Evolutionary conservation across 2,797 vertebrate species (phyloP).

Genomic region (Mycteria americana): DNA sequence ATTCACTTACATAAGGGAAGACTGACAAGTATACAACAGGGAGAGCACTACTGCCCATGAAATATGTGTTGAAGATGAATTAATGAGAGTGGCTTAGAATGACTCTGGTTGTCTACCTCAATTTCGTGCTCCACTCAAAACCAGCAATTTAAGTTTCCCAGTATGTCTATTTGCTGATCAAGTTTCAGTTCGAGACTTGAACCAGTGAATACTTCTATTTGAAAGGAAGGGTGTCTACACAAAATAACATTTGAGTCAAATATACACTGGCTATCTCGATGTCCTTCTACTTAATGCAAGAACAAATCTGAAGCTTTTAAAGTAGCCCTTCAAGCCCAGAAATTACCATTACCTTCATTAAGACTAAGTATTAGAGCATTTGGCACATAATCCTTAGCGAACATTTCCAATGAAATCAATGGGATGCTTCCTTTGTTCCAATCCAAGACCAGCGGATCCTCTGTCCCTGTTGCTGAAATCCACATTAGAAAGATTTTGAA

Average conservation of each 20-base stretch:
- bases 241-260: background rate
- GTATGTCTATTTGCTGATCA: background rate
- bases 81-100: background rate
- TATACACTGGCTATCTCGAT: rapidly evolving
- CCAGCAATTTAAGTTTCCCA: background rate
- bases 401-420: background rate
- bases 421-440: background rate
- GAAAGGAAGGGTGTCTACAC: background rate
- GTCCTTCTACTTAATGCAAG: background rate
- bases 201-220: background rate
- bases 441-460: background rate
- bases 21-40: background rate
- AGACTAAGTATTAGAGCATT: background rate
- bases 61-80: background rate
- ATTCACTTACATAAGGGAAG: background rate
- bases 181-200: background rate
- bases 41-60: background rate
- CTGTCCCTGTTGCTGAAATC: background rate
- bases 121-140: background rate
- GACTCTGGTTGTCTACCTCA: background rate
- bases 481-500: background rate
- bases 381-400: background rate
- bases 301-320: background rate
- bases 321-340: background rate
- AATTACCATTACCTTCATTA: background rate